Conservation (phyloP, 2,888 invertebrate genomes). For the Griposia aprilina region DNA sequence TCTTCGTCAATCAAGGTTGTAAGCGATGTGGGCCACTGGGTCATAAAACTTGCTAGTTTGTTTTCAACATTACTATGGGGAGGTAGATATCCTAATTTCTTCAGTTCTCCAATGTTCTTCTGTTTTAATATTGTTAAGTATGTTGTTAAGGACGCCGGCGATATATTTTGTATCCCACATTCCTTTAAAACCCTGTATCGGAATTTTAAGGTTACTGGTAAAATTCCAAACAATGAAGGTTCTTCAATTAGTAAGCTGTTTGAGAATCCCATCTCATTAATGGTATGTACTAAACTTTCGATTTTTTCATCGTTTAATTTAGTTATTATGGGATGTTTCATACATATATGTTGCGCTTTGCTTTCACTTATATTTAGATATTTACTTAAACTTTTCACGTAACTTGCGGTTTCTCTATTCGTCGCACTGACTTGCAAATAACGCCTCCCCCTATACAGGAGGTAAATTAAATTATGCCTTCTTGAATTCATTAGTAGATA, state of each 20-base stretch:
- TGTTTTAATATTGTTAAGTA: slow-evolving; percentile 81
- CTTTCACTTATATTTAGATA: slow-evolving; percentile 77
- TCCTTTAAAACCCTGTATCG: slow-evolving; percentile 83
- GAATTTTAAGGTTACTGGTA: slow-evolving; percentile 83
- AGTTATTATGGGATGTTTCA: slow-evolving; percentile 81
- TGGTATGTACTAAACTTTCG: slow-evolving; percentile 72
- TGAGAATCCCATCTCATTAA: slow-evolving; percentile 79
- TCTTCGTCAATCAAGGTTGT: slow-evolving; percentile 83
- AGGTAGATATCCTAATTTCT: slow-evolving; percentile 73
- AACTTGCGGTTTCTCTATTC: slow-evolving; percentile 44
- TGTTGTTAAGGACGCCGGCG: slow-evolving; percentile 71
- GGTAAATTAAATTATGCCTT: slow-evolving; percentile 24
- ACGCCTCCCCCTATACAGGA: slow-evolving; percentile 40
- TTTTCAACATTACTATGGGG: slow-evolving; percentile 83
- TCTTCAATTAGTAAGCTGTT: slow-evolving; percentile 75
- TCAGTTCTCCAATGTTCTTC: slow-evolving; percentile 81
- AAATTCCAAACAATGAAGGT: slow-evolving; percentile 80
- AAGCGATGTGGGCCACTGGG: slow-evolving; percentile 88
- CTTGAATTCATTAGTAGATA: slow-evolving; percentile 52
- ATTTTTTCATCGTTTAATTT: slow-evolving; percentile 77
- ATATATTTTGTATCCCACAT: slow-evolving; percentile 81
- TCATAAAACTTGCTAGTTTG: slow-evolving; percentile 83
- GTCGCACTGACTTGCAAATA: slow-evolving; percentile 29
- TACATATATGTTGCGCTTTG: slow-evolving; percentile 78
- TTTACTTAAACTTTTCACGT: slow-evolving; percentile 74